Evolutionary conservation across 2,888 invertebrate species (phyloP).

Genomic region (Azorinus chamasolen): DNA sequence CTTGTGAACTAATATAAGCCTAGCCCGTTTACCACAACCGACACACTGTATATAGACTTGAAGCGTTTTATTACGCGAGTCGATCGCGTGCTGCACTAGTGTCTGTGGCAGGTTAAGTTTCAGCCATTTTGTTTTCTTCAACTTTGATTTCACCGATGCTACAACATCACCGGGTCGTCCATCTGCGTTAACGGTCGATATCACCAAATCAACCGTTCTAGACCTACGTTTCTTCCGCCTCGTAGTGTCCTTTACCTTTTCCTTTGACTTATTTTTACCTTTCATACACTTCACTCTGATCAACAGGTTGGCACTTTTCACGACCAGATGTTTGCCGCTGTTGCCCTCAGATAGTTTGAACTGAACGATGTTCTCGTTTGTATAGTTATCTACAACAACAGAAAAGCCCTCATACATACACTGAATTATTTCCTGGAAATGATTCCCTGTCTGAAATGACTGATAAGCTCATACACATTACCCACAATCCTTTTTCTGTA

Average conservation of each 20-base stretch:
- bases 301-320: slow-evolving; percentile 64
- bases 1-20: slow-evolving; percentile 46
- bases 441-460: too few species aligned
- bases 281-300: slow-evolving; percentile 60
- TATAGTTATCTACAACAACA: slow-evolving; percentile 45
- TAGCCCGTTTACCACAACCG: slow-evolving; percentile 52
- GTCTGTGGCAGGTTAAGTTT: slow-evolving; percentile 51
- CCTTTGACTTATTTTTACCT: slow-evolving; percentile 2
- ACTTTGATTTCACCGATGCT: slow-evolving; percentile 40
- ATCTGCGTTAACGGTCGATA: slow-evolving; percentile 33
- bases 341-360: slow-evolving; percentile 47
- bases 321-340: slow-evolving; percentile 38
- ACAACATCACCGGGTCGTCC: slow-evolving; percentile 37
- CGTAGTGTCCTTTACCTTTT: background rate
- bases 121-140: slow-evolving; percentile 56
- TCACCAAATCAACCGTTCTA: slow-evolving; percentile 14
- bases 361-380: slow-evolving; percentile 63
- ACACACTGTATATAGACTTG: slow-evolving; percentile 44
- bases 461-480: too few species aligned
- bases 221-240: background rate
- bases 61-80: slow-evolving; percentile 35
- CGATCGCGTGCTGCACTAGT: slow-evolving; percentile 41
- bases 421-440: too few species aligned
- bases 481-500: too few species aligned
- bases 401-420: too few species aligned